phyloP scores from a whole-genome alignment of 2,888 invertebrate genomes.

The Ochropleura leucogaster region DNA sequence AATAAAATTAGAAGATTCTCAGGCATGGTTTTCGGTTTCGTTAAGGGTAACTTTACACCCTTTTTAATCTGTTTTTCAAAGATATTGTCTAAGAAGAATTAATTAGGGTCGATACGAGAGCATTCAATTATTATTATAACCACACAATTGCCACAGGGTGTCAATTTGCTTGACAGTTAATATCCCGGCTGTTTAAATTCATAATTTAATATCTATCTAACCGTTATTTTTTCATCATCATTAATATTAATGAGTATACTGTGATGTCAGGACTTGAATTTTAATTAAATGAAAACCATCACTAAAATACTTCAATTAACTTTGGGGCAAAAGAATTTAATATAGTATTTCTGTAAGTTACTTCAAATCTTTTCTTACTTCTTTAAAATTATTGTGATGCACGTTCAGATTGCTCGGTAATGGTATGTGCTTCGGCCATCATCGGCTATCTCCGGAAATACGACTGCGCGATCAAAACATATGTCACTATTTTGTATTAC shows the following conservation, averaged over 20 bases:
- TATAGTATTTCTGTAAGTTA: not conserved
- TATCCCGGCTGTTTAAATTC: not conserved
- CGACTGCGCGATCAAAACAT: not conserved
- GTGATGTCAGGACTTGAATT: slow-evolving; percentile 10
- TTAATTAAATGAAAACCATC: not conserved
- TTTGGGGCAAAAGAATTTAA: slow-evolving; percentile 17
- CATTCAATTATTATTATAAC: not conserved
- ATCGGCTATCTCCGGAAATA: not conserved
- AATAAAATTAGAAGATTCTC: no score
- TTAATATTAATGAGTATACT: slow-evolving; percentile 9
- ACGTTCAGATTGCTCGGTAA: not conserved
- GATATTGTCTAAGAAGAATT: slow-evolving; percentile 38
- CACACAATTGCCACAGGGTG: not conserved
- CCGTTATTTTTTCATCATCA: slow-evolving; percentile 10
- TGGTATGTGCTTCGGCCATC: not conserved
- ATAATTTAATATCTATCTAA: slow-evolving; percentile 11
- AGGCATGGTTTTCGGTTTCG: no score
- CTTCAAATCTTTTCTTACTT: not conserved
- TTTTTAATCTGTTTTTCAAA: not conserved
- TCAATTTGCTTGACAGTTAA: not conserved
- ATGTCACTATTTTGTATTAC: not conserved
- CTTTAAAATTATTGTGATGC: not conserved
- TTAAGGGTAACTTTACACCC: no score
- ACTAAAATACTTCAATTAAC: slow-evolving; percentile 1
- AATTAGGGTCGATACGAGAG: not conserved